A percentile compares a stretch with the other conserved stretches of the same genome.
Evolutionary conservation across 2,113 vertebrate species (phyloP).

Genomic region (Leptocoma aspasia): DNA sequence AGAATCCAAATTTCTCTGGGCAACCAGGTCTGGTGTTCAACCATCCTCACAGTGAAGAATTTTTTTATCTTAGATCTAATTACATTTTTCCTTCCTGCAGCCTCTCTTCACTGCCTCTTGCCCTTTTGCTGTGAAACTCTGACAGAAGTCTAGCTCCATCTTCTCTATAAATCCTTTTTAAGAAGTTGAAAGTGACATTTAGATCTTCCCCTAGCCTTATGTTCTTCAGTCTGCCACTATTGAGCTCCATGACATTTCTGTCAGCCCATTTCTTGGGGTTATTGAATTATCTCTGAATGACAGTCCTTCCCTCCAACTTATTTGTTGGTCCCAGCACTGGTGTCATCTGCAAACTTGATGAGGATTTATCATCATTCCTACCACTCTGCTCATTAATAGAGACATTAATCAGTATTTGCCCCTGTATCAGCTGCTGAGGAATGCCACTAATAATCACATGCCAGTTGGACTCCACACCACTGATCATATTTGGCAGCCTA

Average conservation of each 20-base stretch:
- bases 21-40: neutral
- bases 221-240: neutral
- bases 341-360: neutral
- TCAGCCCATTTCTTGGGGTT: neutral
- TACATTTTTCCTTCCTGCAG: neutral
- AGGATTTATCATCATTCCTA: slow-evolving; percentile 21
- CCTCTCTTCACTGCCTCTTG: neutral
- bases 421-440: neutral
- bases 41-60: neutral
- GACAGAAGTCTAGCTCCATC: neutral
- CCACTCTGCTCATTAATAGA: neutral
- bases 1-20: neutral
- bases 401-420: slow-evolving; percentile 10
- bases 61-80: neutral
- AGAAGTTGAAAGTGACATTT: slow-evolving; percentile 45
- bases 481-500: neutral
- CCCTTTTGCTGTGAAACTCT: slow-evolving; percentile 23
- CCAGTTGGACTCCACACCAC: neutral
- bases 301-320: neutral
- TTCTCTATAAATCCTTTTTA: slow-evolving; percentile 28
- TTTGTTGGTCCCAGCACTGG: neutral
- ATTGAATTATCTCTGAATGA: neutral
- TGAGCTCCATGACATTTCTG: slow-evolving; percentile 23
- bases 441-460: neutral
- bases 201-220: neutral